These are phyloP conservation scores for Schlechtendalia chinensis DNA, from an alignment of 1,140 invertebrate genomes.

Conservation along the genomic window DNA sequence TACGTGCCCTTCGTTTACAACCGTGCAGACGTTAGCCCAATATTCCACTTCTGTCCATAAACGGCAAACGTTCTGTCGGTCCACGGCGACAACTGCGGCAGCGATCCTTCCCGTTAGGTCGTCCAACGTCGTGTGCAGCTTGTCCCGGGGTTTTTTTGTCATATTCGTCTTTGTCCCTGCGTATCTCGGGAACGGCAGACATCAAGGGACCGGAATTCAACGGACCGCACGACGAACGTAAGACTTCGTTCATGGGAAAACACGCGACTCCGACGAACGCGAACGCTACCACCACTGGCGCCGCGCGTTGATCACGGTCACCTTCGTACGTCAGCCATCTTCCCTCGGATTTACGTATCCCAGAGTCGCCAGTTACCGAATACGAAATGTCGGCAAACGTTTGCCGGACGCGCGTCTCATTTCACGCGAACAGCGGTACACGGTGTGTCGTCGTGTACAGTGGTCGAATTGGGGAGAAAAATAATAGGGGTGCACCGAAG, in stretches of 20 bases:
- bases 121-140: background rate
- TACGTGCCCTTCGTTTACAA: constrained; percentile 9
- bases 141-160: background rate
- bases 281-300: background rate
- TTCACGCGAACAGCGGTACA: too few relatives aligned
- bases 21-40: constrained; percentile 3
- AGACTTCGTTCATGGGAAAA: background rate
- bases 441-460: too few relatives aligned
- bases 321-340: constrained; percentile 8
- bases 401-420: too few relatives aligned
- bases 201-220: background rate
- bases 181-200: background rate
- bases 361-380: constrained; percentile 38
- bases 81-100: constrained; percentile 8
- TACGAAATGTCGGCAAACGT: background rate
- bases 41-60: constrained; percentile 34
- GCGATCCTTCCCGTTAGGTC: constrained; percentile 36
- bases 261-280: constrained; percentile 1
- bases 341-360: background rate
- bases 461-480: too few relatives aligned
- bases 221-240: background rate
- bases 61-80: background rate
- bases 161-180: constrained; percentile 7
- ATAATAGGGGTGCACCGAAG: too few relatives aligned
- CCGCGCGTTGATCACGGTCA: background rate